Evolutionary conservation across 2,888 invertebrate species (phyloP), one percentile per base, ranked within the genome.

Genomic region (Parelbella ahira): DNA sequence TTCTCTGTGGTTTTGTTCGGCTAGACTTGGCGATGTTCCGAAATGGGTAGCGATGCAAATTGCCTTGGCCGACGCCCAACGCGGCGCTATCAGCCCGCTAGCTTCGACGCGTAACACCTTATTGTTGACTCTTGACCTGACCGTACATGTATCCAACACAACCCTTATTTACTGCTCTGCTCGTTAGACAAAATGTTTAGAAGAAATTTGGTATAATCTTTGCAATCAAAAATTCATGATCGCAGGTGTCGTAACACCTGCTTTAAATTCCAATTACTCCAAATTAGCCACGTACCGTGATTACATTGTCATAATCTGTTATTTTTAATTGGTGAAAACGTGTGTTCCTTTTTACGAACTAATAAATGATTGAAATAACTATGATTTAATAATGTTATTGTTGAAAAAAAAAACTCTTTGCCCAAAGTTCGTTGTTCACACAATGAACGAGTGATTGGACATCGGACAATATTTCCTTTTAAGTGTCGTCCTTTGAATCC

Each of bases 11-110:
- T 87, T 87, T 87, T 86, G 87, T 87, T 87, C 83, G 84, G 80
- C 84, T 86, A 87, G 87, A 87, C 87, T 87, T 87, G 87, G 87
- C 87, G 81, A 79, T 79, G 87, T 83, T 87, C 87, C 87, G 87
- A 87, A 86, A 83, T 68, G 83, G 82, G 84, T 80, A 86, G 81
- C 83, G 83, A 86, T 87, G 87, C 86, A 87, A 87, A 87, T 87
- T 87, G 80, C 80, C 76, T 87, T 87, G 87, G 87, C 87, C 74
- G 65, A 67, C 83, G 81, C 86, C 87, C 87, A 87, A 87, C 68
- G 70, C 78, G 82, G 81, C 83, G 81, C 79, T 76, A 81, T 69
- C 77, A 66, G 63, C 59, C 64, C 68, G 66, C 58, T 66, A 60
- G 68, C 68, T 73, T 66, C 56, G 62, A 56, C 48, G 48, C 59